Evolutionary conservation across 1,140 invertebrate genomes (phyloP), one percentile per base, ranked within the genome.

Genomic region (Cardiocondyla obscurior): DNA sequence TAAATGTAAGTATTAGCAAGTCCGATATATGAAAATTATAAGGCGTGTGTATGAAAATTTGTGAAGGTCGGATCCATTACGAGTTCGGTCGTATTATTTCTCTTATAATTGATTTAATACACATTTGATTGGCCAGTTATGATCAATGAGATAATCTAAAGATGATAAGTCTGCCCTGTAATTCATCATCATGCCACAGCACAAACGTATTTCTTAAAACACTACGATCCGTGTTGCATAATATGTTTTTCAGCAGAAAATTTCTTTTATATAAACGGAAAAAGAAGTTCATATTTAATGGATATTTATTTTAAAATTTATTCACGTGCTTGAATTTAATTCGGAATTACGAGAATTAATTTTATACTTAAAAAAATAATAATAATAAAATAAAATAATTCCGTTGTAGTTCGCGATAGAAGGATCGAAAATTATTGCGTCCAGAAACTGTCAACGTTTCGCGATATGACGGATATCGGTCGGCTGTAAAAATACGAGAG

Each of bases 101-200:
- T 60, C 6, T 39, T 5, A 25, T 39, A 79, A 79, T 53, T 79
- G 62, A 16, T 79, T 79, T 53, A 79, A 79, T 69, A 36, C n/a
- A 49, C 25, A 16, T 42, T 79, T 12, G n/a, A 79, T 79, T 79
- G 49, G 2, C 19, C 62, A 36, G 28, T 67, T 79, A 79, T 79
- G 65, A 44, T 36, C 62, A 25, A 55, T 55, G 12, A 53, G 0
- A 14, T 79, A 55, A 55, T 36, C 5, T 30, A 55, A 12, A 19
- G 2, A 62, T 42, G 19, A 62, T 62, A 62, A 77, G 46, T 22
- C 12, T 79, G 46, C 16, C 12, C 69, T 67, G 28, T 79, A 69
- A 69, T 67, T 53, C 1, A 64, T 67, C 22, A 16, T 51, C 16
- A 46, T 42, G n/a, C n/a, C n/a, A 65, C 10, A 19, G 28, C 22